Base-by-base conservation (phyloP, 2,888 invertebrate species). In the Acanthosepion esculentum region DNA sequence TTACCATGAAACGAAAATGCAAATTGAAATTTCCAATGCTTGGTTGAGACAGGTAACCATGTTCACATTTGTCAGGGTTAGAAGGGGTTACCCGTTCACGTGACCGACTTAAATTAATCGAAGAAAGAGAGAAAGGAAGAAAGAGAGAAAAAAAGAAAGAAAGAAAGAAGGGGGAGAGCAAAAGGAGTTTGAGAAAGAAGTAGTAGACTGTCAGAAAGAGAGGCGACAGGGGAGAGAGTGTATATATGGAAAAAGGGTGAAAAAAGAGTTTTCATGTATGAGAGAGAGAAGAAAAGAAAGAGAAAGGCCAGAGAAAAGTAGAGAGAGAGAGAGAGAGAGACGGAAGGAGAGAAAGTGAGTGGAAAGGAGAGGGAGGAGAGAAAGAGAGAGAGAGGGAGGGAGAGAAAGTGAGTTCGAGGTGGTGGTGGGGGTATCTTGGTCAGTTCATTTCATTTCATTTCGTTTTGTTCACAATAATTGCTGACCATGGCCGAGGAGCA, bases 401-500 rank as follows among this genome's bases (percentile, higher is more conserved):
- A 8, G 78, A 29, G 78, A n/a, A 26, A 8, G 23, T 29, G 23
- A 29, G 59, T 6, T 26, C 20, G 59, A 59, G 59, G 23, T 7
- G 59, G 20, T 0, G 59, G 23, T 20, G 23, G 5, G 23, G 5
- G 23, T 1, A 1, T 7, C 6, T 20, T 59, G 20, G 4, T 20
- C 20, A 18, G 59, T 23, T 59, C 59, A 59, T 59, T 59, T 20
- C 20, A 6, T 20, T 20, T 23, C 59, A 23, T 5, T 20, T 23
- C 59, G 6, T 5, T 6, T 50, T 20, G 23, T 59, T 78, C 78
- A 78, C 12, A 7, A n/a, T n/a, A 8, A 12, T 33, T n/a, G n/a
- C 5, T 7, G 26, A 20, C 92, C 15, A 59, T 78, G 55, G 94
- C 55, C 97, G 97, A 97, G 95, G 97, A 97, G 94, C 96, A 97